Percentiles rank a stretch among this genome's conserved stretches.
phyloP scores from a whole-genome alignment of 1,140 invertebrate genomes.

The Maniola jurtina region DNA sequence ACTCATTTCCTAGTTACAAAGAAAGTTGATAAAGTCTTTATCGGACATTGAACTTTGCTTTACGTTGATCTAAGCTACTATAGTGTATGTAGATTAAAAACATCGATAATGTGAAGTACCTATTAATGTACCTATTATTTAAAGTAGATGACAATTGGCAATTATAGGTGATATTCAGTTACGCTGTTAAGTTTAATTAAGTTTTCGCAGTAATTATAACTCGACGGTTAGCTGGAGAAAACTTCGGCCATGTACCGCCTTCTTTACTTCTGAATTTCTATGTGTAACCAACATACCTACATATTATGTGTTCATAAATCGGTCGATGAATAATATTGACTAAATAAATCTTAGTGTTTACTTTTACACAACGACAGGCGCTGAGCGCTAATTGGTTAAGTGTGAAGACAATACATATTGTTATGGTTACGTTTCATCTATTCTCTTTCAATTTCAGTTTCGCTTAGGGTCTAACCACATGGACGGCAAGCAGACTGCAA shows the following conservation, averaged over 20 bases:
- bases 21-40: slow-evolving; percentile 67
- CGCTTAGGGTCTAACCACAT: not conserved
- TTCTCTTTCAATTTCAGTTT: slow-evolving; percentile 24
- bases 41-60: slow-evolving; percentile 57
- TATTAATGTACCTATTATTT: no score
- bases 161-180: no score
- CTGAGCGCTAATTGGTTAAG: not conserved
- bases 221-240: no score
- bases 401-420: slow-evolving; percentile 4
- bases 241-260: no score
- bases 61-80: slow-evolving; percentile 4
- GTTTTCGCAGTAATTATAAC: no score
- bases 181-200: no score
- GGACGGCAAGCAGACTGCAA: no score
- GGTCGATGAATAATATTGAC: not conserved
- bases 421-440: slow-evolving; percentile 14
- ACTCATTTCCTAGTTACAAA: slow-evolving; percentile 54
- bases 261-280: no score
- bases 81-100: not conserved
- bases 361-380: not conserved
- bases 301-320: not conserved
- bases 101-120: no score
- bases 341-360: not conserved
- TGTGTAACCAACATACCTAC: not conserved
- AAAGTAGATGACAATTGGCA: no score